phyloP scores from a whole-genome alignment of 2,888 invertebrate genomes.

The Elysia crispata region DNA sequence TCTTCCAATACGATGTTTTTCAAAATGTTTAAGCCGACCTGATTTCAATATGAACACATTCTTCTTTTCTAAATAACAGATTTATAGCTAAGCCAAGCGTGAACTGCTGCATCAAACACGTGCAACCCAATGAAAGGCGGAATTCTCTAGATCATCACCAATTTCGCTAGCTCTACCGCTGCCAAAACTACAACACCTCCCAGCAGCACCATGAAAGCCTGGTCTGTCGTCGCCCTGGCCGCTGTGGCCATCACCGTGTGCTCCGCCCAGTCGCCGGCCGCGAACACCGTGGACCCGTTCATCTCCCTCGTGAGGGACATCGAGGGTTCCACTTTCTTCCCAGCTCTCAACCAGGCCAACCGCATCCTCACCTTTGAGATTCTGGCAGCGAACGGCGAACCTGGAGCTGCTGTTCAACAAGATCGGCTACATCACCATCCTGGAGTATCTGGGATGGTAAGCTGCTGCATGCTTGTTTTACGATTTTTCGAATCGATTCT shows the following conservation, averaged over 20 bases:
- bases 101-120: too few species aligned
- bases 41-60: too few species aligned
- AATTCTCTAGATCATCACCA: too few species aligned
- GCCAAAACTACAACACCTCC: not conserved
- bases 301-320: slow-evolving; percentile 33
- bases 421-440: slow-evolving; percentile 36
- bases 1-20: too few species aligned
- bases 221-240: not conserved
- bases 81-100: too few species aligned
- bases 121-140: too few species aligned
- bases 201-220: not conserved
- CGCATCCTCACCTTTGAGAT: slow-evolving; percentile 43
- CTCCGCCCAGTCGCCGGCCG: not conserved
- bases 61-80: too few species aligned
- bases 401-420: slow-evolving; percentile 31
- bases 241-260: not conserved
- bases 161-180: too few species aligned
- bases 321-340: slow-evolving; percentile 38
- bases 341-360: not conserved
- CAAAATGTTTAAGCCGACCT: too few species aligned
- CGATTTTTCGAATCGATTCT: too few species aligned
- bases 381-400: slow-evolving; percentile 42
- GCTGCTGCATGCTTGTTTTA: not conserved
- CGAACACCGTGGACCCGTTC: slow-evolving; percentile 25
- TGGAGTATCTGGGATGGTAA: slow-evolving; percentile 41